A percentile compares a stretch with the other conserved stretches of the same genome.
These are phyloP conservation scores for Xylophagus ater DNA, from an alignment of 2,888 invertebrate species.

Conservation along the genomic window DNA sequence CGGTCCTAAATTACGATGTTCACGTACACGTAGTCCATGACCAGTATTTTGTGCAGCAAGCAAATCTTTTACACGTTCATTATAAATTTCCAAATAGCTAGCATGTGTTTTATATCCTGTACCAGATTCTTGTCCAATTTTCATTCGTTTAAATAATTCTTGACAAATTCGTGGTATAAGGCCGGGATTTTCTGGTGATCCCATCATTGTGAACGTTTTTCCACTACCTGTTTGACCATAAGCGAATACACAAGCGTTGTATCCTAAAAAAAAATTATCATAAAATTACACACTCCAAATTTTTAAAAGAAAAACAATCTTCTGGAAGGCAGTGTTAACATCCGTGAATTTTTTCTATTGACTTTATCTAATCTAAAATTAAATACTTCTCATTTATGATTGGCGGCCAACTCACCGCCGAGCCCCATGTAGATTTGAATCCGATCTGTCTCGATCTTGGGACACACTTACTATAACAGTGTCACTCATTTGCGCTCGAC, in stretches of 20 bases:
- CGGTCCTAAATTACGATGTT: constrained; percentile 69
- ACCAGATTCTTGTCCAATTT: constrained; percentile 67
- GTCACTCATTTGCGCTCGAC: no score
- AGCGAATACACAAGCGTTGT: constrained; percentile 85
- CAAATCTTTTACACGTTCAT: constrained; percentile 67
- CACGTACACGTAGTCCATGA: constrained; percentile 63
- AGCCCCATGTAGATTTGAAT: no score
- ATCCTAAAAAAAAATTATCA: constrained; percentile 41
- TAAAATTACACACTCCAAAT: no score
- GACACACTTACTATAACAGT: no score
- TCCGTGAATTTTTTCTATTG: no score
- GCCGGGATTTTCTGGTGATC: constrained; percentile 63
- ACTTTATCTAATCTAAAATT: no score
- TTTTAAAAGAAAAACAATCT: constrained; percentile 5
- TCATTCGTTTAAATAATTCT: constrained; percentile 69
- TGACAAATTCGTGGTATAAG: constrained; percentile 79
- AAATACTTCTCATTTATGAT: no score
- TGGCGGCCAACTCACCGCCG: no score
- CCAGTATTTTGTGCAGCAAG: constrained; percentile 47
- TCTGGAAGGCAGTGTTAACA: no score
- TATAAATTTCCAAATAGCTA: constrained; percentile 77
- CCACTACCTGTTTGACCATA: constrained; percentile 88
- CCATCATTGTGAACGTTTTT: constrained; percentile 90
- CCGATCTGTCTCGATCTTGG: no score
- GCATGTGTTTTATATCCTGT: constrained; percentile 79